These are phyloP conservation scores for Tonatia bakeri DNA, from an alignment of 2,113 vertebrate genomes.

Conservation along the genomic window DNA sequence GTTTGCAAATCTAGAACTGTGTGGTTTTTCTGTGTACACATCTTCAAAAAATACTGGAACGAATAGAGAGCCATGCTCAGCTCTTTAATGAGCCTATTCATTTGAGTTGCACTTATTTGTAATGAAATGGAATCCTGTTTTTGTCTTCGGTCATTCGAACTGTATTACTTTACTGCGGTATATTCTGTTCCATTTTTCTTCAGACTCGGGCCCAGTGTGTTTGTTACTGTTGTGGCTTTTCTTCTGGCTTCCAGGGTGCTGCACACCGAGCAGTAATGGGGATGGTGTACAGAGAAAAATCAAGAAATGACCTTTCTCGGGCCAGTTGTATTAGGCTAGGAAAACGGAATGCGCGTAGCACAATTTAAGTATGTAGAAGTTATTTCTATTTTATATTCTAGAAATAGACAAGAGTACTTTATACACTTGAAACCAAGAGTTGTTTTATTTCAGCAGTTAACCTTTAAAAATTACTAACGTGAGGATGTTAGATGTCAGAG, in stretches of 20 bases:
- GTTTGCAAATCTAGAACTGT: constrained; percentile 17
- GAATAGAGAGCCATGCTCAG: neutral
- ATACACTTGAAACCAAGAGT: neutral
- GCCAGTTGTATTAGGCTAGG: neutral
- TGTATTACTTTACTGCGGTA: neutral
- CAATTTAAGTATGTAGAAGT: neutral
- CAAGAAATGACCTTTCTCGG: neutral
- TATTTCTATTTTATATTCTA: constrained; percentile 7
- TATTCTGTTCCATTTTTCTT: neutral
- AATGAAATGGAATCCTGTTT: neutral
- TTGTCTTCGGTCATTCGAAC: neutral
- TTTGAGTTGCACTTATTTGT: neutral
- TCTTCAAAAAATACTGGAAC: neutral
- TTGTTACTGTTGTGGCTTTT: neutral
- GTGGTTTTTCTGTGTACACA: constrained; percentile 7
- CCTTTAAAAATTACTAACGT: neutral
- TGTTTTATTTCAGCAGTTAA: constrained; percentile 33
- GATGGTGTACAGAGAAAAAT: neutral
- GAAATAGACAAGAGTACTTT: neutral
- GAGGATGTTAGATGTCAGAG: neutral
- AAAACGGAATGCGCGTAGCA: neutral
- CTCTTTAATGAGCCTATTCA: neutral
- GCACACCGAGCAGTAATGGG: neutral
- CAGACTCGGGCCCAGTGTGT: neutral
- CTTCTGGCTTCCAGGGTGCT: neutral